These are phyloP conservation scores for Cheilosia vernalis DNA, from an alignment of 2,888 invertebrate species.

Conservation along the genomic window DNA sequence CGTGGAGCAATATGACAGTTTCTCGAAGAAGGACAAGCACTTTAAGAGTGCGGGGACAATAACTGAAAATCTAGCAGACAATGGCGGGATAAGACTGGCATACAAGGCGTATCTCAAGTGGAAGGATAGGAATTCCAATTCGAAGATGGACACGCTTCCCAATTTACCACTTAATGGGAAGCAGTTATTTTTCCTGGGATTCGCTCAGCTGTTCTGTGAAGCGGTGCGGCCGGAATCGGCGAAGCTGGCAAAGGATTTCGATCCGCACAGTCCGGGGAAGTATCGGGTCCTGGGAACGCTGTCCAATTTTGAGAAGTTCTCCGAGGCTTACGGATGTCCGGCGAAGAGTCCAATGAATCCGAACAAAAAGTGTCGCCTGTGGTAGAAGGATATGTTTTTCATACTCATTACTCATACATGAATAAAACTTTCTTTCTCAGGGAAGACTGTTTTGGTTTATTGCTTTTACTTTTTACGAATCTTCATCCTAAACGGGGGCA, in stretches of 20 bases:
- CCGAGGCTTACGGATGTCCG: slow-evolving; percentile 78
- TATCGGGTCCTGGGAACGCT: slow-evolving; percentile 80
- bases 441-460: no score
- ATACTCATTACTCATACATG: not conserved
- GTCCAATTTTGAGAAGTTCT: slow-evolving; percentile 79
- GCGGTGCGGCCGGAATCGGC: slow-evolving; percentile 67
- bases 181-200: slow-evolving; percentile 76
- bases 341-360: slow-evolving; percentile 80
- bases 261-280: slow-evolving; percentile 79
- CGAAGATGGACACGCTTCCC: slow-evolving; percentile 55
- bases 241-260: slow-evolving; percentile 14
- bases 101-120: slow-evolving; percentile 75
- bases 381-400: not conserved
- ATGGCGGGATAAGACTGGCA: slow-evolving; percentile 75
- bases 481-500: no score
- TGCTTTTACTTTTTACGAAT: no score
- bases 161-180: slow-evolving; percentile 64
- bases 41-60: slow-evolving; percentile 64
- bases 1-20: slow-evolving; percentile 72
- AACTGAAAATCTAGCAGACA: slow-evolving; percentile 76
- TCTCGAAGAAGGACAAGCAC: slow-evolving; percentile 64
- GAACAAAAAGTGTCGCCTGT: slow-evolving; percentile 78
- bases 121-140: slow-evolving; percentile 44
- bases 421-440: no score
- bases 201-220: slow-evolving; percentile 76